Percentiles rank a stretch among this genome's conserved stretches.
Evolutionary conservation across 2,888 invertebrate species (phyloP).

Genomic region (Synanthedon vespiformis): DNA sequence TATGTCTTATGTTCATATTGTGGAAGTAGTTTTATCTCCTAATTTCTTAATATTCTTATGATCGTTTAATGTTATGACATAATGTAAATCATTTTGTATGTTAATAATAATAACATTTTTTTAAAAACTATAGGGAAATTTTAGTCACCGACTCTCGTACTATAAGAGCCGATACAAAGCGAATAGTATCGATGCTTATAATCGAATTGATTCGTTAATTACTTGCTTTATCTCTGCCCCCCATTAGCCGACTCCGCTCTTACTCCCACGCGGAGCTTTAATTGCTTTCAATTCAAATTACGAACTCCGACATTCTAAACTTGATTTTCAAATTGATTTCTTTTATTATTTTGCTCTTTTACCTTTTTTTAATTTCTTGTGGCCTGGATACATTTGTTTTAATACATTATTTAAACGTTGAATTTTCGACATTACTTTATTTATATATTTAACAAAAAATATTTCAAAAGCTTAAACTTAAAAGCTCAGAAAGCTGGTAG

Average conservation of each 20-base stretch:
- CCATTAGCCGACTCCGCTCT: conserved; percentile 33
- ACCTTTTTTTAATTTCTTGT: no score
- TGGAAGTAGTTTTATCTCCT: no score
- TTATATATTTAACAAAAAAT: no score
- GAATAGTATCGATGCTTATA: conserved; percentile 15
- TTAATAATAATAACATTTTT: neutral
- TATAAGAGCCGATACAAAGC: conserved; percentile 31
- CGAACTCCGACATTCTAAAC: conserved; percentile 1
- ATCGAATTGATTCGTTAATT: conserved; percentile 62
- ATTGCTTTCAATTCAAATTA: conserved; percentile 18
- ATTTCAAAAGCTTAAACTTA: no score
- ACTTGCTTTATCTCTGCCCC: conserved; percentile 37
- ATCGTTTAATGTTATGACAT: no score
- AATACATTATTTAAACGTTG: no score
- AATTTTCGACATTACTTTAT: no score
- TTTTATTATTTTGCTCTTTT: no score
- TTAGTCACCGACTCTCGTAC: conserved; percentile 11
- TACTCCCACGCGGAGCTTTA: conserved; percentile 27
- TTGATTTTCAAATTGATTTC: neutral
- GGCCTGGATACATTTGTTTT: no score
- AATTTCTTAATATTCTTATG: no score
- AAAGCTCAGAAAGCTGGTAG: no score
- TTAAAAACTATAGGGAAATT: neutral
- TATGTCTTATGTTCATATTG: no score
- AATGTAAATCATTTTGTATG: neutral